Evolutionary conservation across 2,888 invertebrate genomes (phyloP).

Genomic region (Ephialtes manifestator): DNA sequence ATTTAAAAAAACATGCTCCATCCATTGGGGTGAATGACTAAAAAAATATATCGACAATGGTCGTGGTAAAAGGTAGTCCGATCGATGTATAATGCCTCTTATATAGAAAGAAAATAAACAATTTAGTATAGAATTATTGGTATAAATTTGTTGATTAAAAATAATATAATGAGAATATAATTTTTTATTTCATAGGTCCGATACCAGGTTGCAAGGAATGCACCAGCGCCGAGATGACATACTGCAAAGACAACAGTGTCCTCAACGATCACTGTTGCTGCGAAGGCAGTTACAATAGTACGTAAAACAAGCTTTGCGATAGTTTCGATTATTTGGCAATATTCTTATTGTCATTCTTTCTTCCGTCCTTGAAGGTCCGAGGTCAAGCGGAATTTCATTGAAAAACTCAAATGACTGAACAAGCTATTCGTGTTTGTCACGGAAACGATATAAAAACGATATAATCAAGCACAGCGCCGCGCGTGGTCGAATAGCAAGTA

Average conservation of each 20-base stretch:
- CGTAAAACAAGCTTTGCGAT: slow-evolving; percentile 68
- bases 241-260: slow-evolving; percentile 89
- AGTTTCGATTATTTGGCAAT: neutral
- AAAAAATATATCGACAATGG: too few relatives aligned
- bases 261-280: slow-evolving; percentile 89
- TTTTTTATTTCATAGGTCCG: slow-evolving; percentile 79
- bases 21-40: too few relatives aligned
- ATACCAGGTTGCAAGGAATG: slow-evolving; percentile 89
- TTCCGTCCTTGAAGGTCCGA: slow-evolving; percentile 31
- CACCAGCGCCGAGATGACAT: slow-evolving; percentile 88
- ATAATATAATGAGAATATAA: neutral
- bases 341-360: slow-evolving; percentile 1
- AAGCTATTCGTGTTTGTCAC: slow-evolving; percentile 53
- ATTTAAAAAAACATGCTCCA: too few relatives aligned
- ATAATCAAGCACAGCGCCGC: neutral
- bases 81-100: too few relatives aligned
- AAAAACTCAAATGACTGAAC: slow-evolving; percentile 6
- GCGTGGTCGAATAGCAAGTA: neutral
- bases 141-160: neutral
- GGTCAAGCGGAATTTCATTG: neutral
- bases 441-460: slow-evolving; percentile 5
- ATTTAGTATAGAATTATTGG: too few relatives aligned
- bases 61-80: too few relatives aligned
- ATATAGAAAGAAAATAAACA: too few relatives aligned
- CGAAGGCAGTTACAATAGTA: slow-evolving; percentile 88